phyloP scores from a whole-genome alignment of 1,140 invertebrate species.

The Araneus ventricosus region DNA sequence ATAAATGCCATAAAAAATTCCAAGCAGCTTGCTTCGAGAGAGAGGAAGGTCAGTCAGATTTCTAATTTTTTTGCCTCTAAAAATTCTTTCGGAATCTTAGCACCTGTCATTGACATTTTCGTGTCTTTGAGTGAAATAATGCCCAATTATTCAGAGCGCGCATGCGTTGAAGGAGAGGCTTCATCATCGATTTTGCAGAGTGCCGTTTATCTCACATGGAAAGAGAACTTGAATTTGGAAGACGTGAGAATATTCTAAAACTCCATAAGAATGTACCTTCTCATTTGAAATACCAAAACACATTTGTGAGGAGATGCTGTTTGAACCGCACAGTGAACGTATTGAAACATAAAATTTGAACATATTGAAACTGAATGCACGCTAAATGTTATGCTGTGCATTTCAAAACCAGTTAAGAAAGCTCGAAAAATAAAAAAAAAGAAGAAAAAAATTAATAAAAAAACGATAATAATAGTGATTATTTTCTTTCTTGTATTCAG shows the following conservation, averaged over 20 bases:
- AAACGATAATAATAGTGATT: too few species aligned
- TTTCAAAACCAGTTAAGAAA: too few species aligned
- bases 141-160: neutral
- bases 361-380: too few species aligned
- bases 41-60: neutral
- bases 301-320: neutral
- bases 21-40: neutral
- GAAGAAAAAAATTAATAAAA: too few species aligned
- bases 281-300: neutral
- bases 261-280: neutral
- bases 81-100: constrained; percentile 48
- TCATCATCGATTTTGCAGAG: constrained; percentile 59
- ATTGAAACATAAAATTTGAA: too few species aligned
- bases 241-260: constrained; percentile 22
- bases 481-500: too few species aligned
- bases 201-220: constrained; percentile 34
- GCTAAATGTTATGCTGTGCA: too few species aligned
- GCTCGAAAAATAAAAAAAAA: too few species aligned
- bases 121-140: constrained; percentile 47
- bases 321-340: neutral
- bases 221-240: constrained; percentile 1
- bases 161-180: constrained; percentile 36
- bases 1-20: constrained; percentile 3
- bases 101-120: constrained; percentile 63
- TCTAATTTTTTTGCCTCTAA: constrained; percentile 32